Percentiles rank a stretch among this genome's conserved stretches.
These are phyloP conservation scores for Perizoma affinitatum DNA, from an alignment of 2,888 invertebrate genomes.

Conservation along the genomic window DNA sequence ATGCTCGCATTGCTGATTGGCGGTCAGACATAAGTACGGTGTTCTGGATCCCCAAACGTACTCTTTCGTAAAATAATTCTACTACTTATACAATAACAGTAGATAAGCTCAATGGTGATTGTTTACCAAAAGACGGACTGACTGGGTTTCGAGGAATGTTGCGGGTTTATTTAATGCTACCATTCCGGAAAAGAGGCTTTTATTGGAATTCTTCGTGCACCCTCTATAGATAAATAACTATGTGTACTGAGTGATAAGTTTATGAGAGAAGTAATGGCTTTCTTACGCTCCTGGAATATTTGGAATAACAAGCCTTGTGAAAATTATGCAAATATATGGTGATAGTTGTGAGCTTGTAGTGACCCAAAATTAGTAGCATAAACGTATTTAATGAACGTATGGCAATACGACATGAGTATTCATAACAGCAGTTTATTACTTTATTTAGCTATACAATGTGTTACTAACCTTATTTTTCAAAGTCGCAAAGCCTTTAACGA, in stretches of 20 bases:
- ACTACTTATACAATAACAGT: no score
- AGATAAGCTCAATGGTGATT: conserved; percentile 43
- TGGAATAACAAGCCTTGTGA: not conserved
- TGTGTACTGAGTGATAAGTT: conserved; percentile 29
- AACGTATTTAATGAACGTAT: no score
- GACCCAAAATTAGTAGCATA: no score
- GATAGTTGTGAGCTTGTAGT: no score
- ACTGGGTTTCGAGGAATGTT: conserved; percentile 43
- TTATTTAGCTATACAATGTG: no score
- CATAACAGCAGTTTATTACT: no score
- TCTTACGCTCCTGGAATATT: conserved; percentile 15
- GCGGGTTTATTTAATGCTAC: conserved; percentile 39
- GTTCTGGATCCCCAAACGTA: no score
- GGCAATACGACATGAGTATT: no score
- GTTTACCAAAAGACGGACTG: conserved; percentile 49
- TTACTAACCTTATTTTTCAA: not conserved
- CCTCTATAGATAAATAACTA: conserved; percentile 26
- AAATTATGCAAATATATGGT: not conserved
- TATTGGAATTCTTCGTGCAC: conserved; percentile 30
- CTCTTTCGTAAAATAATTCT: no score
- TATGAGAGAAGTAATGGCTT: conserved; percentile 18
- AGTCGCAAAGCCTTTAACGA: not conserved
- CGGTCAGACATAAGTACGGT: no score
- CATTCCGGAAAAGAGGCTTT: conserved; percentile 16
- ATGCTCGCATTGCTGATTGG: no score